Conservation (phyloP, 2,113 vertebrate genomes). For the Narcine bancroftii region DNA sequence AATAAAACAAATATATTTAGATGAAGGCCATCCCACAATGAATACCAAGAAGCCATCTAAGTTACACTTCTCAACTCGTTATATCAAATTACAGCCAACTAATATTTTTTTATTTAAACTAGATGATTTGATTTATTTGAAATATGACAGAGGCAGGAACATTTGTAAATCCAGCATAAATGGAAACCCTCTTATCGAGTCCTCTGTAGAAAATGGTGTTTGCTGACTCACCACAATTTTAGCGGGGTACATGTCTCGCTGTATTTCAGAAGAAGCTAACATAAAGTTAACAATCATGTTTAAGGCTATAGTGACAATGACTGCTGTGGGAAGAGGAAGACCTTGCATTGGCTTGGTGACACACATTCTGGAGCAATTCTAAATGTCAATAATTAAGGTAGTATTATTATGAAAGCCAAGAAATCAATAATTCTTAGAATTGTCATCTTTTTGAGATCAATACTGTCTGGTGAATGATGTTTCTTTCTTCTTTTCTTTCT, state of each 20-base stretch:
- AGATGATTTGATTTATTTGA: constrained; percentile 1
- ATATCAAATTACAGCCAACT: background rate
- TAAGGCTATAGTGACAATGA: background rate
- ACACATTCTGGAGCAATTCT: background rate
- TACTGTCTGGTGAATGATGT: background rate
- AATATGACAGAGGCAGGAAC: background rate
- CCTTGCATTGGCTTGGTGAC: background rate
- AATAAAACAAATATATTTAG: constrained; percentile 30
- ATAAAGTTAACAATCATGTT: background rate
- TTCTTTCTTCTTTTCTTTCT: no score
- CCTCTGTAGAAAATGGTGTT: background rate
- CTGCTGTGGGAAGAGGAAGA: background rate
- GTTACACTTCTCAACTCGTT: constrained; percentile 4
- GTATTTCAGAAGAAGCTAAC: no score
- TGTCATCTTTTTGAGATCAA: background rate
- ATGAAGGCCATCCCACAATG: background rate
- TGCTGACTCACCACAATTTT: background rate
- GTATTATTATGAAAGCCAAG: background rate
- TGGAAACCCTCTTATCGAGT: background rate
- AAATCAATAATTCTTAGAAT: background rate
- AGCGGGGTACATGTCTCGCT: background rate
- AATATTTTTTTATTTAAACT: background rate
- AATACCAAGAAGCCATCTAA: constrained; percentile 22
- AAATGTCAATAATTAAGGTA: background rate
- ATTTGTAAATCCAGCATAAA: background rate